Evolutionary conservation across 2,797 vertebrate genomes (phyloP).

Genomic region (Hippocampus kuda): DNA sequence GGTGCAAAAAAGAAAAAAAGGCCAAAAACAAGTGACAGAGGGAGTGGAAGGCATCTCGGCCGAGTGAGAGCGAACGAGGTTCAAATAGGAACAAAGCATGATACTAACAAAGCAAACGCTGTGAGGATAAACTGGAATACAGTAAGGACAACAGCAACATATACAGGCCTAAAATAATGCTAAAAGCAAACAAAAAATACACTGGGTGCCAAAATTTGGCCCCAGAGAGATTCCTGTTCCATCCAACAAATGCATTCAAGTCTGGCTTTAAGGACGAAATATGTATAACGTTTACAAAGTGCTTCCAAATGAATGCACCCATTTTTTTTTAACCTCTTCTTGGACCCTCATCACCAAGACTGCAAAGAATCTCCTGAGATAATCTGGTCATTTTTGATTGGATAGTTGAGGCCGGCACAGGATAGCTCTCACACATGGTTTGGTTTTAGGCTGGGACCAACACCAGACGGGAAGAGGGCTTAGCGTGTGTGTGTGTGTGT

Average conservation of each 20-base stretch:
- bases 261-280: neutral
- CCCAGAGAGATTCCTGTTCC: neutral
- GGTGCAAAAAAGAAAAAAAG: slow-evolving; percentile 26
- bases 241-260: neutral
- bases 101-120: slow-evolving; percentile 8
- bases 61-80: slow-evolving; percentile 7
- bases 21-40: slow-evolving; percentile 26
- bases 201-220: neutral
- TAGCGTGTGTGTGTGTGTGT: neutral
- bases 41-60: slow-evolving; percentile 16
- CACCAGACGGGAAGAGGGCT: slow-evolving; percentile 39
- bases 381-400: slow-evolving; percentile 1
- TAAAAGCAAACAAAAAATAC: neutral
- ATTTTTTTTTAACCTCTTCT: neutral
- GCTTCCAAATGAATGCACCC: neutral
- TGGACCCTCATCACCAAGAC: neutral
- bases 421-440: slow-evolving; percentile 53
- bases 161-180: neutral
- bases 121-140: neutral
- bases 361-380: neutral
- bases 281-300: neutral
- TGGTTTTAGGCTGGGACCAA: slow-evolving; percentile 51
- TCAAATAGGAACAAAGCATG: slow-evolving; percentile 7
- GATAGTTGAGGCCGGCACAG: slow-evolving; percentile 31
- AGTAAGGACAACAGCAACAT: neutral